Percentiles rank a stretch among this genome's conserved stretches.
phyloP scores from a whole-genome alignment of 2,888 invertebrate genomes.

The Aphrophora alni region DNA sequence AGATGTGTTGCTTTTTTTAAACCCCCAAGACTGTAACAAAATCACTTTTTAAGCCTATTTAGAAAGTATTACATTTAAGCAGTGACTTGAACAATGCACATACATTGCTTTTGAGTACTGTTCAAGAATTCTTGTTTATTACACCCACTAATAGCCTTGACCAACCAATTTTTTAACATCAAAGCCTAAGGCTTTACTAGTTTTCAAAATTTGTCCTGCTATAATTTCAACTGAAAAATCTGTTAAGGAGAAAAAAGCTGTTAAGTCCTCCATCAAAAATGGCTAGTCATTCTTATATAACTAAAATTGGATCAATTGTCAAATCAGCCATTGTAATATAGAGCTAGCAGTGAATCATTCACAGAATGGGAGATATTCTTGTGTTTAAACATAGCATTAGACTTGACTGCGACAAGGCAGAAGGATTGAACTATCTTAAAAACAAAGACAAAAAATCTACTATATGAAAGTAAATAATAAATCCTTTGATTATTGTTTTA shows the following conservation, averaged over 20 bases:
- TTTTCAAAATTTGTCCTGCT: background rate
- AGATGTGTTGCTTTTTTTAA: background rate
- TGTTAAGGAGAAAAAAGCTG: slow-evolving; percentile 6
- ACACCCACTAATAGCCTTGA: slow-evolving; percentile 24
- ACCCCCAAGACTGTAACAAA: background rate
- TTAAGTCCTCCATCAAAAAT: too few species aligned
- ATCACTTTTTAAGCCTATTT: background rate
- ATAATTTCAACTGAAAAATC: background rate
- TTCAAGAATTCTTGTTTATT: background rate
- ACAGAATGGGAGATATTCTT: too few species aligned
- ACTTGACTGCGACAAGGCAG: too few species aligned
- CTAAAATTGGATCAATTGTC: too few species aligned
- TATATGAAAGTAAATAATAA: too few species aligned
- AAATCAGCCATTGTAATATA: too few species aligned
- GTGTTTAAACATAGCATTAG: too few species aligned
- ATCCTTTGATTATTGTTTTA: too few species aligned
- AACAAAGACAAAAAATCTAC: too few species aligned
- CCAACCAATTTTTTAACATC: slow-evolving; percentile 19
- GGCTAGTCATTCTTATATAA: too few species aligned
- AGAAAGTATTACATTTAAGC: slow-evolving; percentile 15
- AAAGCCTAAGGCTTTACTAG: background rate
- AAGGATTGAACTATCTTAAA: too few species aligned
- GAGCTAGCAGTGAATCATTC: too few species aligned
- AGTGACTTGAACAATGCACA: slow-evolving; percentile 25
- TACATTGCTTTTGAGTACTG: background rate